Evolutionary conservation across 2,888 invertebrate species (phyloP), one percentile per base, ranked within the genome.

Genomic region (Abrostola triplasia): DNA sequence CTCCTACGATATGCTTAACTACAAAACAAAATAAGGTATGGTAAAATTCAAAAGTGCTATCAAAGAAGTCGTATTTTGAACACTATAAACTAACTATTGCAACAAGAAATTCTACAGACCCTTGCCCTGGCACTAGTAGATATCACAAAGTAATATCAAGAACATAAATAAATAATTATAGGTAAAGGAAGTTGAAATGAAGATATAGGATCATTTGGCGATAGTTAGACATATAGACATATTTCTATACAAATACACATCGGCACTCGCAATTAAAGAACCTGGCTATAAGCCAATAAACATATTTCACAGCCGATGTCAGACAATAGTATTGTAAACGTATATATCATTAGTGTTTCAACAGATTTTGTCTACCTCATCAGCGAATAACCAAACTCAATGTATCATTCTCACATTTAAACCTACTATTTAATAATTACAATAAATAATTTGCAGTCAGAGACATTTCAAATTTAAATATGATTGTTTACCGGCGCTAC

Each of bases 361-460:
- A 69, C 63, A 78, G 54, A 56, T 58, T 77, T 76, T 73, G 67
- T 77, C 66, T 70, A 79, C 64, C 70, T 80, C 66, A 73, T 68
- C 76, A 70, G 73, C 75, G 69, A 64, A 73, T 76, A 77, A 70
- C 76, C 70, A 77, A 77, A 78, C 61, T 60, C 42, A 64, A 59
- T 58, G 55, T 64, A 67, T 56, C 66, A 83, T 84, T 83, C 79
- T 86, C 84, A 84, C 84, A 84, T 79, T 86, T 86, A 88, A 90
- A 61, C 76, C 86, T 89, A 90, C 79, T 78, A 67, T 67, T 73
- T 69, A 73, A 64, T 58, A 69, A 55, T 74, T 77, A 84, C 83
- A 87, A 88, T 87, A 87, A 88, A 88, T 90, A 86, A 88, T 87
- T 84, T 86, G 77, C 81, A 84, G 82, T 85, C 79, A 82, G 80